Conservation (phyloP, 2,888 invertebrate species). For the Xestia c-nigrum region DNA sequence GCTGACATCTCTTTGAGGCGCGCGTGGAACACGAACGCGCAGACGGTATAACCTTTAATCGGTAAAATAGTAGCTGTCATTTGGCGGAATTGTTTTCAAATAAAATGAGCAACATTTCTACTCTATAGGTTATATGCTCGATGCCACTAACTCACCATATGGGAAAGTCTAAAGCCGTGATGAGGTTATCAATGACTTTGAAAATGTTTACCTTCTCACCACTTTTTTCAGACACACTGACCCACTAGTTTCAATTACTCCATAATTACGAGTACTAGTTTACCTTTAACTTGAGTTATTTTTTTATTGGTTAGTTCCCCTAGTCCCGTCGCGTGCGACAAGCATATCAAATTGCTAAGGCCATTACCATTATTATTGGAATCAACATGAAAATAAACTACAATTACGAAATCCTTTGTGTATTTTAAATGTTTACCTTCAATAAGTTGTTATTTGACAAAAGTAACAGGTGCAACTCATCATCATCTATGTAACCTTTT, state of each 20-base stretch:
- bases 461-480: neutral
- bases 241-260: neutral
- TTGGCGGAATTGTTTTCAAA: too few relatives aligned
- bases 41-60: too few relatives aligned
- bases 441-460: slow-evolving; percentile 8
- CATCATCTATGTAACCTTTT: neutral
- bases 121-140: too few relatives aligned
- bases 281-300: slow-evolving; percentile 1
- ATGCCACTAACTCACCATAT: too few relatives aligned
- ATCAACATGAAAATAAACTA: slow-evolving; percentile 36
- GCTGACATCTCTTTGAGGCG: too few relatives aligned
- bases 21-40: too few relatives aligned
- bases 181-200: too few relatives aligned
- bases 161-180: too few relatives aligned
- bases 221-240: too few relatives aligned
- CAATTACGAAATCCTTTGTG: neutral
- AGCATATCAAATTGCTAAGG: slow-evolving; percentile 27
- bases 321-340: slow-evolving; percentile 33
- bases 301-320: slow-evolving; percentile 26
- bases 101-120: too few relatives aligned
- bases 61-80: too few relatives aligned
- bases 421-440: slow-evolving; percentile 14
- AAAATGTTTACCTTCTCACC: too few relatives aligned
- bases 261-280: slow-evolving; percentile 31
- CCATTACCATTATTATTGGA: slow-evolving; percentile 23